Base-by-base conservation (phyloP, 2,797 vertebrate species). In the Triplophysa yarkandensis region DNA sequence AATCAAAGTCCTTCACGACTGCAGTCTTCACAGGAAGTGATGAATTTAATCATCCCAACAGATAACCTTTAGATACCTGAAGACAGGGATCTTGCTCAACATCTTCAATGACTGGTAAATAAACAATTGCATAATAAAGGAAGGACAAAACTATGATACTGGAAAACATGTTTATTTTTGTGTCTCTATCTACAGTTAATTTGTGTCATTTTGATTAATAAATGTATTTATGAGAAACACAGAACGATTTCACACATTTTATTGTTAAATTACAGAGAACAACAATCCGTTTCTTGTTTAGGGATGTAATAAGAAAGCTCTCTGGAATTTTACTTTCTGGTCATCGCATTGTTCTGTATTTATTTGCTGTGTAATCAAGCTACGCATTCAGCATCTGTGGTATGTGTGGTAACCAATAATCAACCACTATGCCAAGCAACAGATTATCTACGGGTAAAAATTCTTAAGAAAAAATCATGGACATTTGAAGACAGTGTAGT, bases 1-100 rank as follows among this genome's bases (percentile, higher is more conserved):
- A 23, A 2, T 73, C 46, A 63, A 68, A 72, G 77, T 79, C 63
- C 71, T 58, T 41, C 72, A 66, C 21, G 67, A 43, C 23, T 21
- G 62, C 43, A 25, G 30, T 23, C 27, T 3, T 55, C 25, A 52
- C 58, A 27, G 67, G 72, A 62, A 39, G 70, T 30, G 63, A 17
- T 57, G 67, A 76, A 16, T 32, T 34, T 2, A 4, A 11, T 65
- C 16, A 55, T 73, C 41, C 67, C 63, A 2, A 39, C 44, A 54
- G 36, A 67, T 57, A 68, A 63, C 48, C 54, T 63, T 68, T 48
- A 64, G 32, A 64, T 23, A 39, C 30, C 61, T 30, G 2, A 34
- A 28, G 17, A 71, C 69, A 61, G 27, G 21, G 9, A 39, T 77
- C 28, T 27, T 52, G 65, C 32, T 54, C 30, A 55, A 34, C 50